Base-by-base conservation (phyloP, 2,888 invertebrate species). In the Amblyjoppa proteus region DNA sequence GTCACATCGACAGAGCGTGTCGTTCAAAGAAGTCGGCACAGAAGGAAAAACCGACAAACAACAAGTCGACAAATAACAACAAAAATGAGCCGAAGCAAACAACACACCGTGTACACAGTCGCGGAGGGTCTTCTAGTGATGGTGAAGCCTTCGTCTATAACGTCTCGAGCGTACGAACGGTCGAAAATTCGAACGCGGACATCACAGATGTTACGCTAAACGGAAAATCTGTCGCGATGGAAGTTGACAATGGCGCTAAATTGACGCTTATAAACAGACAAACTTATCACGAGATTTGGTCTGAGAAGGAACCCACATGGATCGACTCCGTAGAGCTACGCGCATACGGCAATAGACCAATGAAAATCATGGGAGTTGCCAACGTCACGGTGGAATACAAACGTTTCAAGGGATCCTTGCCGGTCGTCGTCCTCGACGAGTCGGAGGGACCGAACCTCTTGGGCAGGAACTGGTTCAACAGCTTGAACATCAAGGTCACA, bases 391-490 rank as follows among this genome's bases (percentile, higher is more conserved):
- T 75, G 4, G 28, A 41, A 1, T 61, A 75, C 49, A 56, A 56
- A 75, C 11, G 20, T 25, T 56, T 45, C 16, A 61, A 45, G 56
- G 61, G 16, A 16, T 3, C n/a, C 3, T 61, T 81, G 16, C 74
- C 81, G 31, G 13, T 81, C 25, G 61, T 64, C 25, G 75, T 66
- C 0, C 58, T 68, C n/a, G 49, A 81, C 49, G 81, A 81, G 16
- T 51, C 45, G 11, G 9, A 58, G 16, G 75, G 81, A 28, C 74
- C 41, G 38, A 81, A 81, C 41, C 53, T 75, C 38, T 56, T 81
- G 13, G 81, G 81, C 25, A 31, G 53, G 45, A 81, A 81, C 34
- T 81, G 75, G 75, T 81, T 68, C 58, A 66, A 76, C 13, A 16
- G 58, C 4, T 45, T 75, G 25, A 49, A 66, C 28, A 81, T 81